Conservation (phyloP, 1,140 invertebrate genomes). For the Aphis craccivora region DNA sequence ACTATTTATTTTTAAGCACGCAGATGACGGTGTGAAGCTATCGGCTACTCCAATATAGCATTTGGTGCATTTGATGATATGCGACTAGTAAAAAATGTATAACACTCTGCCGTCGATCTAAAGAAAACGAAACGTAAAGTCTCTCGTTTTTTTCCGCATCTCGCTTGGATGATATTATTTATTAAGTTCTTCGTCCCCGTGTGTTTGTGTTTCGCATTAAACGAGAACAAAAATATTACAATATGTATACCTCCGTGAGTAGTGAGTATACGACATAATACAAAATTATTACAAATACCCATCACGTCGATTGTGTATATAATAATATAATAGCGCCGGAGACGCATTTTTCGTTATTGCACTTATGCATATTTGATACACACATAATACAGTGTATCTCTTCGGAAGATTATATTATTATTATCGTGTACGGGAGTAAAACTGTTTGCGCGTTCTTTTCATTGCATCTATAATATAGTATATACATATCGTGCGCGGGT, state of each 20-base stretch:
- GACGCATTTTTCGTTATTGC: neutral
- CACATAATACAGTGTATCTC: neutral
- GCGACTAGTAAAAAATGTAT: neutral
- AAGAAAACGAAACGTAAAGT: neutral
- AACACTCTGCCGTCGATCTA: neutral
- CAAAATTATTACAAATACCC: neutral
- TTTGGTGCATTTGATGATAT: neutral
- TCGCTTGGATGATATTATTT: neutral
- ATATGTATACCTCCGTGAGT: neutral
- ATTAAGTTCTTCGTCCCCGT: neutral
- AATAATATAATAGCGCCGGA: neutral
- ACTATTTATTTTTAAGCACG: too few species aligned
- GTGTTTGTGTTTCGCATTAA: neutral
- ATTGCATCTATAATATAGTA: neutral
- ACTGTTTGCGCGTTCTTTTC: neutral
- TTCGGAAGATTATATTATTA: neutral
- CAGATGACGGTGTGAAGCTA: neutral
- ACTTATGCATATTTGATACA: constrained; percentile 34
- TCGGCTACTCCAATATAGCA: neutral
- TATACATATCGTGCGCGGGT: neutral
- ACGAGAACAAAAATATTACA: neutral
- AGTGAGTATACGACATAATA: too few species aligned
- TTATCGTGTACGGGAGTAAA: neutral
- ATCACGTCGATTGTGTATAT: neutral
- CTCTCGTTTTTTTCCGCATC: neutral